Evolutionary conservation across 2,888 invertebrate species (phyloP).

Genomic region (Biston betularia): DNA sequence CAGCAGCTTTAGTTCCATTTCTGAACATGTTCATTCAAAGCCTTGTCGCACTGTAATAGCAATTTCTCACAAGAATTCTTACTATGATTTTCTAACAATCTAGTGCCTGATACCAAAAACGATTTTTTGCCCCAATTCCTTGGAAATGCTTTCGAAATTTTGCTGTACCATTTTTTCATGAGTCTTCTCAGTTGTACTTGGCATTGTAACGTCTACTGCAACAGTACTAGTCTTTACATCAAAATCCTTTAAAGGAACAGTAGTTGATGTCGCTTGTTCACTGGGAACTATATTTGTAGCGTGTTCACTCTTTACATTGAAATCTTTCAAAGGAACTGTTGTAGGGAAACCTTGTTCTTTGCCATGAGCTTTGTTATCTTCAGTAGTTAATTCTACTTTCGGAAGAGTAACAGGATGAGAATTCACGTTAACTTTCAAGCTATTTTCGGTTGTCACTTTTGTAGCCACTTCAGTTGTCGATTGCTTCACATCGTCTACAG

Average conservation of each 20-base stretch:
- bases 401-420: not conserved
- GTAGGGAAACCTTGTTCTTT: not conserved
- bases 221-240: conserved; percentile 3
- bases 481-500: too few relatives aligned
- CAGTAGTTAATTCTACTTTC: not conserved
- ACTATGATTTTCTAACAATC: not conserved
- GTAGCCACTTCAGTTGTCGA: not conserved
- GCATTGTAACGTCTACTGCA: not conserved
- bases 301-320: not conserved
- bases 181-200: conserved; percentile 4
- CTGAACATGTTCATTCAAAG: not conserved
- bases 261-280: not conserved
- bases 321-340: not conserved
- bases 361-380: not conserved
- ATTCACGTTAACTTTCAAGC: conserved; percentile 3
- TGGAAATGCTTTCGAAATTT: conserved; percentile 26
- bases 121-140: conserved; percentile 31
- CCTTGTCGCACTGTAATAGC: not conserved
- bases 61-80: not conserved
- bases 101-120: conserved; percentile 27
- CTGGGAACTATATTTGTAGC: too few relatives aligned
- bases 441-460: not conserved
- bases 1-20: not conserved
- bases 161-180: conserved; percentile 4
- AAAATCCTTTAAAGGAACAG: not conserved